Percentiles rank a stretch among this genome's conserved stretches.
Conservation (phyloP, 2,888 invertebrate species). For the Callinectes sapidus region DNA sequence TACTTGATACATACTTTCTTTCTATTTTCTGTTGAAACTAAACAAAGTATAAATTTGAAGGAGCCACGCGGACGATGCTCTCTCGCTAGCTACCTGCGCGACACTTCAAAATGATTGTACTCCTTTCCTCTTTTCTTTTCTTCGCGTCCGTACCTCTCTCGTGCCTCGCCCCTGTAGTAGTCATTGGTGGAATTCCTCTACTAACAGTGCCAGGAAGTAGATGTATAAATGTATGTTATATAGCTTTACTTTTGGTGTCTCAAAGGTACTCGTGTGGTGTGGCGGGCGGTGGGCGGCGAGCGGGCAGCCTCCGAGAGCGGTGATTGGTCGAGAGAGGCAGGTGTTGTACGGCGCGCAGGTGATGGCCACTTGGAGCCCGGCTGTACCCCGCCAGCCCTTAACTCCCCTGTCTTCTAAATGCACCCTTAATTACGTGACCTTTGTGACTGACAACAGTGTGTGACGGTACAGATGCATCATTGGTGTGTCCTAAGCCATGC, state of each 20-base stretch:
- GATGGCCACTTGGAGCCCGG: not conserved
- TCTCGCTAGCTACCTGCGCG: not conserved
- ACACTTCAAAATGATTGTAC: not conserved
- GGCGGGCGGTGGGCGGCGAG: not conserved
- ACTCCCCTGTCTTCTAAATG: not conserved
- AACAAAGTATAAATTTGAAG: not conserved
- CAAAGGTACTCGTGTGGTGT: not conserved
- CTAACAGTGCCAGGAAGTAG: too few species aligned
- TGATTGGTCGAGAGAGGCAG: conserved; percentile 60
- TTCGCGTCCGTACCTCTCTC: not conserved
- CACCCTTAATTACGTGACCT: not conserved
- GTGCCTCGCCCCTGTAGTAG: not conserved
- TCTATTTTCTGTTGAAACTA: too few species aligned
- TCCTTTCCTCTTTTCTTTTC: too few species aligned
- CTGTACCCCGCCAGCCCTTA: not conserved
- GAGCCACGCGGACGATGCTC: not conserved
- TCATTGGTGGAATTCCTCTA: too few species aligned
- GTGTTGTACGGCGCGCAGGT: conserved; percentile 55
- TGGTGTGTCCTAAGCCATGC: not conserved
- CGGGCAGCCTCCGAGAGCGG: not conserved
- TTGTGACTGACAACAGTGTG: not conserved
- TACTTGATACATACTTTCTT: too few species aligned
- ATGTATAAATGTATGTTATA: not conserved
- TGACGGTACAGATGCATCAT: too few species aligned
- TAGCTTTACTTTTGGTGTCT: too few species aligned